Evolutionary conservation across 2,113 vertebrate genomes (phyloP), one percentile per base, ranked within the genome.

Genomic region (Rhabdornis inornatus): DNA sequence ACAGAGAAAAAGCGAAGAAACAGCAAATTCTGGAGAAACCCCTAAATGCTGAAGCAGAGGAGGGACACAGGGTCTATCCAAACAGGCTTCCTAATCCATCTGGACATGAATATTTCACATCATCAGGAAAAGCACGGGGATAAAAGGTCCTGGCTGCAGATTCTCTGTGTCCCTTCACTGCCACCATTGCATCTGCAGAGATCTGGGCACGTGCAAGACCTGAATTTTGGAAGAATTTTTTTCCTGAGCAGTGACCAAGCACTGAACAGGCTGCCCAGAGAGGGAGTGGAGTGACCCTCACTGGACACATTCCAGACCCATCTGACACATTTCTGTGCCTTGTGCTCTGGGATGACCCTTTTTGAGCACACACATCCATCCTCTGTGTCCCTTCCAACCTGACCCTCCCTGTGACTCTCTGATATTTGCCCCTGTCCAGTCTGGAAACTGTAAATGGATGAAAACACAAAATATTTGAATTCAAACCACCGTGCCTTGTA

Each of bases 401-500:
- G 9, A 37, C 44, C 28, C 21, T 52, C 6, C 39, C 60, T 52
- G 28, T 13, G 16, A 3, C 47, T 39, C 68, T 44, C 23, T 11
- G n/a, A 8, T 35, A 17, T 24, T 44, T n/a, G 12, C 21, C 39
- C 23, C 49, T 72, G 40, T 20, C 37, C 55, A 15, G 10, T 2
- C 42, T 55, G 22, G 55, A 68, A 65, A 8, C 22, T 53, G 6
- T 3, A 64, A 60, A n/a, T 7, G 13, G 22, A 6, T 39, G 14
- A 45, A 74, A 74, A 44, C 2, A 11, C 0, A 0, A 33, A 65
- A 15, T 18, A 27, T 44, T 47, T 52, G 19, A 64, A 30, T 47
- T 22, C 1, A 39, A 4, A n/a, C 2, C 47, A 6, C 2, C 1
- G 3, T 33, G 35, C 39, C 42, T 59, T 30, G 19, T 17, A 0